These are phyloP conservation scores for Trissolcus brochymenae DNA, from an alignment of 2,888 invertebrate genomes.

Conservation along the genomic window DNA sequence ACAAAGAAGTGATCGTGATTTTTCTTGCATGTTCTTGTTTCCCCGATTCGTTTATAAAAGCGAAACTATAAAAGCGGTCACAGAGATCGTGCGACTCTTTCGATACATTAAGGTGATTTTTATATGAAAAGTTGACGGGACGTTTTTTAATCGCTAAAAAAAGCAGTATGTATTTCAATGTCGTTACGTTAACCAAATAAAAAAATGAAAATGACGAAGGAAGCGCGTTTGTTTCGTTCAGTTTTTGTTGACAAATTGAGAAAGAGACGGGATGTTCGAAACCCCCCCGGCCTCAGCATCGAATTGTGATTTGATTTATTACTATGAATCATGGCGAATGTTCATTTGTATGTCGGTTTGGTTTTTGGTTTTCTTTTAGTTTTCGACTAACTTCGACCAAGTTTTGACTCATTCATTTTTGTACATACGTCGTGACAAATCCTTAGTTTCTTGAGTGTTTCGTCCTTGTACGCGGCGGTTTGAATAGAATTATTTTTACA, in stretches of 20 bases:
- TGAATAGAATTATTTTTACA: conserved; percentile 57
- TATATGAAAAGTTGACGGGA: conserved; percentile 49
- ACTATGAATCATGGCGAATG: not conserved
- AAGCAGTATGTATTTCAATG: conserved; percentile 34
- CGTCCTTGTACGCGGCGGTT: conserved; percentile 40
- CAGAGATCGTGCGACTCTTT: conserved; percentile 14
- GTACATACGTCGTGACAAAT: conserved; percentile 50
- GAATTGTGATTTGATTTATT: conserved; percentile 34
- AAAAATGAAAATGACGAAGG: conserved; percentile 2
- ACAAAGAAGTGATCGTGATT: not conserved
- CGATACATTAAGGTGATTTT: conserved; percentile 46
- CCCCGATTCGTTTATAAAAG: conserved; percentile 13
- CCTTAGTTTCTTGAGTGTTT: conserved; percentile 4
- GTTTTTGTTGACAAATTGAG: conserved; percentile 10
- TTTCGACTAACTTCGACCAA: conserved; percentile 27
- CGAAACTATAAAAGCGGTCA: conserved; percentile 19
- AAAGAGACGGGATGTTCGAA: not conserved
- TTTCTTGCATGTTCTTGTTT: conserved; percentile 35
- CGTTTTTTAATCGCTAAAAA: conserved; percentile 25
- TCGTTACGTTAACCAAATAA: conserved; percentile 49
- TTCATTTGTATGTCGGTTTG: conserved; percentile 2
- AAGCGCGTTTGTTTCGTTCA: conserved; percentile 10
- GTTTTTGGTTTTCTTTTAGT: conserved; percentile 2
- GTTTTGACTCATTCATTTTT: conserved; percentile 46
- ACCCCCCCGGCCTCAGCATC: not conserved